A percentile compares a stretch with the other conserved stretches of the same genome.
phyloP scores from a whole-genome alignment of 2,888 invertebrate species.

The Lasiommata megera region DNA sequence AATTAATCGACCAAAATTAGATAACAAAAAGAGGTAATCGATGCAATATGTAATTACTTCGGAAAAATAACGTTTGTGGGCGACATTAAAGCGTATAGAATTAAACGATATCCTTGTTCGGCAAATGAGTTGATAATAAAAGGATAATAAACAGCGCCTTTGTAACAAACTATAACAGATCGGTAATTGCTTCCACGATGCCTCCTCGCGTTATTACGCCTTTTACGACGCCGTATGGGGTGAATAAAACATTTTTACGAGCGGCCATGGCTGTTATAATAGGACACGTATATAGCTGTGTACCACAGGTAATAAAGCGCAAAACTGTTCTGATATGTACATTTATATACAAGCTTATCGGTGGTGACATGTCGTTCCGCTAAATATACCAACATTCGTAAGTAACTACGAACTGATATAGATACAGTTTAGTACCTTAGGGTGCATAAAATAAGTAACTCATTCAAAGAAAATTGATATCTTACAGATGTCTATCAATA shows the following conservation, averaged over 20 bases:
- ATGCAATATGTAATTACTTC: constrained; percentile 9
- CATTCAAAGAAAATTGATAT: too few species aligned
- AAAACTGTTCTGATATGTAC: constrained; percentile 8
- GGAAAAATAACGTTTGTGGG: constrained; percentile 15
- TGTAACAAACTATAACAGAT: constrained; percentile 82
- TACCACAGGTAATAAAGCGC: constrained; percentile 32
- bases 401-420: too few species aligned
- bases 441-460: too few species aligned
- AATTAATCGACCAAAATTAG: constrained; percentile 11
- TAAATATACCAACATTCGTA: too few species aligned
- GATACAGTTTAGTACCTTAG: too few species aligned
- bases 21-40: constrained; percentile 7
- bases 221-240: constrained; percentile 81
- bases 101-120: constrained; percentile 74
- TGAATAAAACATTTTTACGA: constrained; percentile 82
- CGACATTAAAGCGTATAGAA: constrained; percentile 63
- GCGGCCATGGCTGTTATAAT: constrained; percentile 77
- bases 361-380: too few species aligned
- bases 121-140: constrained; percentile 80
- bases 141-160: constrained; percentile 80
- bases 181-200: constrained; percentile 81
- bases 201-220: constrained; percentile 81
- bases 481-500: too few species aligned
- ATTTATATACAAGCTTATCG: not conserved
- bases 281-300: constrained; percentile 43